phyloP scores from a whole-genome alignment of 2,797 vertebrate genomes.

The Urocyon cinereoargenteus region DNA sequence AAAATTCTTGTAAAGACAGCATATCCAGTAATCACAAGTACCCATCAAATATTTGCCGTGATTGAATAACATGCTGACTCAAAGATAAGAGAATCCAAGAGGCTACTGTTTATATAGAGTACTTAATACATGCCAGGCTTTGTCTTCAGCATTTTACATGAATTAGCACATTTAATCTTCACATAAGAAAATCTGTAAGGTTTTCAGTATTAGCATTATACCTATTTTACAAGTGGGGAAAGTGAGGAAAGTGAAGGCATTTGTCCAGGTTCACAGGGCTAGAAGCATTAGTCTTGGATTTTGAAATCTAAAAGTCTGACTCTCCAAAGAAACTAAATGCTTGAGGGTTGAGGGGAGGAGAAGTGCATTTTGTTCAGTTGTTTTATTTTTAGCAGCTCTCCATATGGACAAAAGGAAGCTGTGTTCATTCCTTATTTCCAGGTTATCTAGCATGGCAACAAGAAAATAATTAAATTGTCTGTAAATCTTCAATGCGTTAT shows the following conservation, averaged over 20 bases:
- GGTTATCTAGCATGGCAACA: neutral
- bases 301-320: neutral
- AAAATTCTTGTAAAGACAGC: neutral
- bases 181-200: neutral
- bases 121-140: neutral
- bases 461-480: neutral
- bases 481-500: neutral
- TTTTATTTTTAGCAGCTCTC: neutral
- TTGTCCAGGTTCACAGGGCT: neutral
- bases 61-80: neutral
- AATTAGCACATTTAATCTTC: neutral
- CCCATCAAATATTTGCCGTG: neutral
- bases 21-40: neutral
- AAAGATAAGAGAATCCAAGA: neutral
- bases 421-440: neutral
- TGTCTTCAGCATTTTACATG: neutral
- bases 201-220: neutral
- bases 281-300: neutral
- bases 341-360: no score
- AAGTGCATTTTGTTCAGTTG: neutral
- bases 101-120: neutral
- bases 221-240: neutral
- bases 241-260: neutral
- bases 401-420: neutral
- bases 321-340: neutral